phyloP scores from a whole-genome alignment of 1,140 invertebrate species.

The Eumeta japonica region DNA sequence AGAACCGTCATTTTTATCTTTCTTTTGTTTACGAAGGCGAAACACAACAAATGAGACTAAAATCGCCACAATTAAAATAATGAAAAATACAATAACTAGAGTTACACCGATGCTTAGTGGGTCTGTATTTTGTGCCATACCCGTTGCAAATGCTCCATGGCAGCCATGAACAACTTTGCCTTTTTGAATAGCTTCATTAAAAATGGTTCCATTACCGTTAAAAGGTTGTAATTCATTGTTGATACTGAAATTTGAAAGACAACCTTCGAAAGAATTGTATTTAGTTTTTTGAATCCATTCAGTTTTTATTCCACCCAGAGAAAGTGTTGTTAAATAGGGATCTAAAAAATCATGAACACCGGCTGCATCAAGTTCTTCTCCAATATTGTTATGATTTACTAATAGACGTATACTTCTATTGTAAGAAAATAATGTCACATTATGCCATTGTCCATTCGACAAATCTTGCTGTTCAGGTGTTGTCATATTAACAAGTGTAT shows the following conservation, averaged over 20 bases:
- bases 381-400: slow-evolving; percentile 69
- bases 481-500: slow-evolving; percentile 79
- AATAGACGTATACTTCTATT: slow-evolving; percentile 69
- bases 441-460: slow-evolving; percentile 84
- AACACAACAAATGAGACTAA: slow-evolving; percentile 88
- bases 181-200: slow-evolving; percentile 65
- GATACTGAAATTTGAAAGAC: slow-evolving; percentile 84
- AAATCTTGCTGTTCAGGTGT: slow-evolving; percentile 58
- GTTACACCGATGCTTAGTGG: slow-evolving; percentile 88
- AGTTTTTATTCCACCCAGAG: slow-evolving; percentile 69
- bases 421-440: slow-evolving; percentile 70
- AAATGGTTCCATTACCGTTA: slow-evolving; percentile 80
- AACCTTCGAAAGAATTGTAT: slow-evolving; percentile 76
- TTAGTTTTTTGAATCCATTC: slow-evolving; percentile 57
- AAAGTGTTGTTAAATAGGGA: slow-evolving; percentile 79
- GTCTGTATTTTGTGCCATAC: slow-evolving; percentile 74
- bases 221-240: slow-evolving; percentile 88
- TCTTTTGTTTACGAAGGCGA: slow-evolving; percentile 77
- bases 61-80: slow-evolving; percentile 84
- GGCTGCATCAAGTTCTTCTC: slow-evolving; percentile 79
- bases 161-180: slow-evolving; percentile 72
- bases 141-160: slow-evolving; percentile 69
- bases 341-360: slow-evolving; percentile 90
- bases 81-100: slow-evolving; percentile 91
- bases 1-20: slow-evolving; percentile 71